Percentiles rank a stretch among this genome's conserved stretches.
Conservation (phyloP, 1,140 invertebrate species). For the Drosophila kohkoa region DNA sequence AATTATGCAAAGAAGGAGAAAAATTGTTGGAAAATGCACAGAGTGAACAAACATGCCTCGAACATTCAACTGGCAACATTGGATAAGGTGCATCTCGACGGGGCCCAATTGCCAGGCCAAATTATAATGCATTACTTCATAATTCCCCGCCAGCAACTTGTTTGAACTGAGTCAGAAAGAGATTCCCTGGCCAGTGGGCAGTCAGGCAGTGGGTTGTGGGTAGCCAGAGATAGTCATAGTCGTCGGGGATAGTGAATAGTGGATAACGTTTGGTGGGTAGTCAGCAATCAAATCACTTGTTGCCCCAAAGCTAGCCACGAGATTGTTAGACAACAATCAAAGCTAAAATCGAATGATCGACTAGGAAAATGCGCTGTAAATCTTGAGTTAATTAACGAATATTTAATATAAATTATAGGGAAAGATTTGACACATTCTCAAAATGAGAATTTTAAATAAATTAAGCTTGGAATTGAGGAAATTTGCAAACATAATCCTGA, state of each 20-base stretch:
- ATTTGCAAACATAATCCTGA: no score
- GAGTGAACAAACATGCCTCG: conserved; percentile 68
- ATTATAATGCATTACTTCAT: conserved; percentile 84
- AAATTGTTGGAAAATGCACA: conserved; percentile 48
- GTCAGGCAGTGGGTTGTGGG: conserved; percentile 1
- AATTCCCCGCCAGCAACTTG: conserved; percentile 80
- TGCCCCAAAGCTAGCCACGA: conserved; percentile 65
- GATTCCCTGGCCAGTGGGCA: conserved; percentile 64
- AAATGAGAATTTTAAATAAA: no score
- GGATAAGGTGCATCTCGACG: conserved; percentile 76
- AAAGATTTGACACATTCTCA: no score
- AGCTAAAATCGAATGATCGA: background rate
- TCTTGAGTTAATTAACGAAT: background rate
- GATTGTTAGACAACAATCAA: conserved; percentile 47
- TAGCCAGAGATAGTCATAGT: background rate
- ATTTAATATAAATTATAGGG: no score
- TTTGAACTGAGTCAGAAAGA: conserved; percentile 73
- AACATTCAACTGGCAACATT: conserved; percentile 35
- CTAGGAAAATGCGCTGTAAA: conserved; percentile 1
- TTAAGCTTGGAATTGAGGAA: no score
- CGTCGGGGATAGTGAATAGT: background rate
- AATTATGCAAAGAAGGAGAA: conserved; percentile 77
- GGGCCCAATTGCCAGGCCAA: conserved; percentile 70
- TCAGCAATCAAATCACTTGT: conserved; percentile 78
- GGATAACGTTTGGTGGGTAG: conserved; percentile 14